Percentiles rank a stretch among this genome's conserved stretches.
These are phyloP conservation scores for Zenarchopterus dispar DNA, from an alignment of 2,797 vertebrate genomes.

Conservation along the genomic window DNA sequence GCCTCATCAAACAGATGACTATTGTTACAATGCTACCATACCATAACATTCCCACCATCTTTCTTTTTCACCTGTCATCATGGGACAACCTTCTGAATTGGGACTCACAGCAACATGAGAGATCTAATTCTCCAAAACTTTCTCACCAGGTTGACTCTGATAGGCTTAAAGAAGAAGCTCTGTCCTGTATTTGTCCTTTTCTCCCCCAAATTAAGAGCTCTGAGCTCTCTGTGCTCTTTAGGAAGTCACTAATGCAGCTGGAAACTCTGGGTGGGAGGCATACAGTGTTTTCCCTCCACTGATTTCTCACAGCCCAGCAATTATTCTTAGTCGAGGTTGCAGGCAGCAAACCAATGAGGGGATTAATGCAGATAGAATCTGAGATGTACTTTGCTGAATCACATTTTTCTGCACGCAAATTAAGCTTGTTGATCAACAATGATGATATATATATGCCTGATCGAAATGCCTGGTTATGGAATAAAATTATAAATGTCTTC, in stretches of 20 bases:
- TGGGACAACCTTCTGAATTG: slow-evolving; percentile 26
- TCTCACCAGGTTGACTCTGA: slow-evolving; percentile 32
- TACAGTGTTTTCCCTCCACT: slow-evolving; percentile 48
- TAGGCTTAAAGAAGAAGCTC: slow-evolving; percentile 15
- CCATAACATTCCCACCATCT: slow-evolving; percentile 40
- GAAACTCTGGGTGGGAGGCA: slow-evolving; percentile 33
- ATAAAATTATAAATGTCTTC: slow-evolving; percentile 62
- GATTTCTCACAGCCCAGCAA: slow-evolving; percentile 52
- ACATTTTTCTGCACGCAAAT: slow-evolving; percentile 54
- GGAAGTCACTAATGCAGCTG: slow-evolving; percentile 36
- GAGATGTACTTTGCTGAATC: slow-evolving; percentile 65
- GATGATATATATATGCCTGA: slow-evolving; percentile 68
- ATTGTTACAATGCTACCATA: slow-evolving; percentile 31
- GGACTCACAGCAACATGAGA: slow-evolving; percentile 45
- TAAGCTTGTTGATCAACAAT: slow-evolving; percentile 66
- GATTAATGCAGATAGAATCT: slow-evolving; percentile 75
- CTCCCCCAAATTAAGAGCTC: background rate
- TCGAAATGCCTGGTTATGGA: slow-evolving; percentile 46
- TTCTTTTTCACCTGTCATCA: slow-evolving; percentile 45
- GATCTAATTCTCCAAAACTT: slow-evolving; percentile 27
- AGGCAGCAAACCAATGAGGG: slow-evolving; percentile 68
- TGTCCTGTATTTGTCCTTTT: slow-evolving; percentile 39
- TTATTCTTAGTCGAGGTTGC: slow-evolving; percentile 68
- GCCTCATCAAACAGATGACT: slow-evolving; percentile 58
- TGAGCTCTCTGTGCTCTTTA: background rate